These are phyloP conservation scores for Corythornis vintsioides DNA, from an alignment of 2,113 vertebrate species.

Conservation along the genomic window DNA sequence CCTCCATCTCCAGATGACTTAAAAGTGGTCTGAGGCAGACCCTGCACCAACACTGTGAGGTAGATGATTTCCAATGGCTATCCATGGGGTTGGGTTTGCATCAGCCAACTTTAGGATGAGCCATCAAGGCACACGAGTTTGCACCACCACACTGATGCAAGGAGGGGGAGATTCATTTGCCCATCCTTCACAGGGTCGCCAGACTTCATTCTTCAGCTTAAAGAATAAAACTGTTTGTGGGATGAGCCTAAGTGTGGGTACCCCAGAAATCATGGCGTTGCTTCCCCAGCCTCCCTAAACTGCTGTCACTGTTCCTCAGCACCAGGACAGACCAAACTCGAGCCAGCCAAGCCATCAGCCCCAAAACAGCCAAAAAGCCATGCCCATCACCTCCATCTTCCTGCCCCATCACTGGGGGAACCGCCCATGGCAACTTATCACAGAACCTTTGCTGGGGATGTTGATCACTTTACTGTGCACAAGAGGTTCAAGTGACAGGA, in stretches of 20 bases:
- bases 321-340: not conserved
- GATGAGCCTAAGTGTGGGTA: not conserved
- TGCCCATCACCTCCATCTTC: not conserved
- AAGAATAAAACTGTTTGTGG: not conserved
- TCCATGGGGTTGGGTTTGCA: not conserved
- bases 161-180: not conserved
- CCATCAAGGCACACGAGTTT: not conserved
- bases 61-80: not conserved
- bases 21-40: rapidly evolving
- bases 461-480: not conserved
- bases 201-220: not conserved
- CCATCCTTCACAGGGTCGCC: not conserved
- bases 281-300: not conserved
- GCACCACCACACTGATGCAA: not conserved
- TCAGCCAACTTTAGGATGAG: not conserved
- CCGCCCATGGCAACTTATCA: not conserved
- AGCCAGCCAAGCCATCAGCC: not conserved
- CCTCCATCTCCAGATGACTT: not conserved
- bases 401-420: not conserved
- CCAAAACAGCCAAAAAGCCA: not conserved
- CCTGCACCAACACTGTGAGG: rapidly evolving
- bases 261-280: not conserved
- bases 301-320: not conserved
- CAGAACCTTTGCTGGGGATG: not conserved
- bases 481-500: slow-evolving; percentile 59